phyloP scores from a whole-genome alignment of 1,140 invertebrate species.

The Aradophagus sp. region DNA sequence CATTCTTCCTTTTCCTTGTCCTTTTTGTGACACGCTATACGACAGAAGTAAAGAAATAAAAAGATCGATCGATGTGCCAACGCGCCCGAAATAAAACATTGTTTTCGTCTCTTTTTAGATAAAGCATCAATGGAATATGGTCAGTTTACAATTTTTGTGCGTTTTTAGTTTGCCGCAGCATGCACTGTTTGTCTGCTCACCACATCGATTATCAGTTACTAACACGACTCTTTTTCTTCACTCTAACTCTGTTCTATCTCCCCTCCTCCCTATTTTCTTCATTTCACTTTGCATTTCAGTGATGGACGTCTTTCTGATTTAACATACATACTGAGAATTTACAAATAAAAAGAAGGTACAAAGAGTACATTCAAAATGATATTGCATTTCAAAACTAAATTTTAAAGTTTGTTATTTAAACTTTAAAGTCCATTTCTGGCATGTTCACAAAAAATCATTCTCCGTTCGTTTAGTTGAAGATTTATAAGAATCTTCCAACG shows the following conservation, averaged over 20 bases:
- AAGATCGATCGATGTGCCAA: slow-evolving; percentile 54
- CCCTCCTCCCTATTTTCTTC: slow-evolving; percentile 4
- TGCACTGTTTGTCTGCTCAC: slow-evolving; percentile 60
- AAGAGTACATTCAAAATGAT: too few species aligned
- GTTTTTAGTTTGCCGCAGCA: slow-evolving; percentile 67
- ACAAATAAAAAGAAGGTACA: too few species aligned
- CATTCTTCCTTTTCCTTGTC: slow-evolving; percentile 12
- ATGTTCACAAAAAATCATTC: too few species aligned
- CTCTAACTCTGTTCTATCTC: too few species aligned
- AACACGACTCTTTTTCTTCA: too few species aligned
- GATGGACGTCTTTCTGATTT: too few species aligned
- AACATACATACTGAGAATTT: too few species aligned
- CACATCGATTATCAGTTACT: slow-evolving; percentile 22
- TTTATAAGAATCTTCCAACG: too few species aligned
- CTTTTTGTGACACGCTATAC: not conserved
- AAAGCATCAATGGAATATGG: slow-evolving; percentile 71
- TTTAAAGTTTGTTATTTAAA: too few species aligned
- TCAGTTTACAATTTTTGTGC: slow-evolving; percentile 67
- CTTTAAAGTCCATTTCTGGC: too few species aligned
- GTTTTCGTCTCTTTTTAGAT: slow-evolving; percentile 68
- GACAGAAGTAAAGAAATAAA: slow-evolving; percentile 18
- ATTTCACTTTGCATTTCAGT: slow-evolving; percentile 23
- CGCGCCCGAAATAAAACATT: slow-evolving; percentile 58
- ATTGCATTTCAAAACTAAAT: too few species aligned
- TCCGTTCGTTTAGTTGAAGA: too few species aligned